Base-by-base conservation (phyloP, 2,888 invertebrate genomes). In the Rhimphoctona megacephalus region DNA sequence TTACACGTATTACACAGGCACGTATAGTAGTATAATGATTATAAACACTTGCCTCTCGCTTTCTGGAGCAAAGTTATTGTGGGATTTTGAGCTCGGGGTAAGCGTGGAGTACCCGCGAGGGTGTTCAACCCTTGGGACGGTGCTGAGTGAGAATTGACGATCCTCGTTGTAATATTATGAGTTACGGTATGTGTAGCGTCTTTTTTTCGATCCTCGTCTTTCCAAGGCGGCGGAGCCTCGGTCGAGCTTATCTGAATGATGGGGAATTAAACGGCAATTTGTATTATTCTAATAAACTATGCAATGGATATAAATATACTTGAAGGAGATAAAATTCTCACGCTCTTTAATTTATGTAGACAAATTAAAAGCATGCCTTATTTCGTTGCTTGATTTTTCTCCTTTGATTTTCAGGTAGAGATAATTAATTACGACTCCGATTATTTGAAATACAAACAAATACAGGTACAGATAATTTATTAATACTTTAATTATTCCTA, bases 31-130 rank as follows among this genome's bases (percentile, higher is more conserved):
- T 17, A 19, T 30, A 74, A 86, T 69, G 33, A 78, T 49, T 25
- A 46, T 78, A 83, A 43, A 76, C 70, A 91, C 93, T 93, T 95
- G 98, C 98, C 98, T 97, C 98, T 96, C 82, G 97, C 97, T 95
- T 98, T 98, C 95, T 98, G 98, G 85, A 98, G 95, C 61, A 98
- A 95, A 1, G 98, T 98, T 90, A 98, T 97, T 8, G 98, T 98
- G 0, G 98, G 98, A 94, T 97, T 98, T 94, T 98, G 98, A 2
- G 97, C 97, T 90, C 96, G 96, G 4, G 98, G 98, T 90, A 98
- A 95, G 89, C 95, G 94, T 25, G 95, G 93, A 17, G 94, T 90
- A 64, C 90, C 93, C 81, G 94, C 94, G 85, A 95, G 94, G 25
- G 94, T 94, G 90, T 94, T 95, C 90, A 95, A 94, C 88, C 96